Evolutionary conservation across 2,797 vertebrate species (phyloP), one percentile per base, ranked within the genome.

Genomic region (Arrhamphus sclerolepis): DNA sequence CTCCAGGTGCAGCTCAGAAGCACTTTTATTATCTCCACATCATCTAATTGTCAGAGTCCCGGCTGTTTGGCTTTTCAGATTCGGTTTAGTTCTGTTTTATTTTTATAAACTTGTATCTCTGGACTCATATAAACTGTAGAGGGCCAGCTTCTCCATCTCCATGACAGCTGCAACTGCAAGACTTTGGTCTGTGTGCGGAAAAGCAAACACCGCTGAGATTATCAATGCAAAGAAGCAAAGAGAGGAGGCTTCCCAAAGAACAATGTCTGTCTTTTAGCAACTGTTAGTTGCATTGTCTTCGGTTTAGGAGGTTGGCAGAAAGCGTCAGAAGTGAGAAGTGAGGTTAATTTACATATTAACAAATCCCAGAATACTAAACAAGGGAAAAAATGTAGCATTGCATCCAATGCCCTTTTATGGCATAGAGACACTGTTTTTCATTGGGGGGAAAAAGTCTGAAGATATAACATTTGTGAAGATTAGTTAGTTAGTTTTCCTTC

Each of bases 161-260:
- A 7, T 31, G 4, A 31, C 1, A 40, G 21, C 20, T n/a, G 7
- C 6, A 38, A 47, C n/a, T 1, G 6, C 56, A 24, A n/a, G 5
- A 41, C n/a, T n/a, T n/a, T n/a, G n/a, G n/a, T n/a, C 21, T 29
- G 46, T 49, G 7, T 6, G 22, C 7, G 40, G 10, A 31, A 31
- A 38, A 47, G 13, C 31, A 34, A 34, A 13, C 31, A 5, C 31
- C 13, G 5, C 31, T 34, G 31, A 9, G 29, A 7, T 5, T 2
- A 31, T 31, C 29, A 31, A 57, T 34, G 9, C 19, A 52, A 39
- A 61, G 19, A n/a, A 34, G 31, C 19, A 16, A 39, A 42, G 39
- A 0, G 3, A 24, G 39, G 39, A 42, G 9, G 5, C 41, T 34
- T 24, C 48, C 29, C 17, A 52, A 46, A 43, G 26, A 39, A 19